Percentiles rank a stretch among this genome's conserved stretches.
Evolutionary conservation across 2,113 vertebrate genomes (phyloP).

Genomic region (Rhizomys pruinosus): DNA sequence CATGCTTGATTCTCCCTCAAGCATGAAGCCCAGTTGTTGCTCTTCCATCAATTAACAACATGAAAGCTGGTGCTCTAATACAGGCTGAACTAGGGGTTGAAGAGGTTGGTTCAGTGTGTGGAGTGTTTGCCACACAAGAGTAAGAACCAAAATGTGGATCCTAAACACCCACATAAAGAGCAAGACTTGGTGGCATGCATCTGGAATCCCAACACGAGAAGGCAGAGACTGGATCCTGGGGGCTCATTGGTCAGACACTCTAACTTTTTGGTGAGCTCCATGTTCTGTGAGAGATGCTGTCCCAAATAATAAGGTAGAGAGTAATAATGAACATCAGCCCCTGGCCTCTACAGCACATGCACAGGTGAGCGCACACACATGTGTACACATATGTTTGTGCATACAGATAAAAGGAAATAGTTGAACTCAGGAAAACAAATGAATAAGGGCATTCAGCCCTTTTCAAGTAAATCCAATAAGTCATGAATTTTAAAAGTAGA

Average conservation of each 20-base stretch:
- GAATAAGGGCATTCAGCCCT: neutral
- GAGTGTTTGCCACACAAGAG: neutral
- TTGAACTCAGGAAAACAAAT: neutral
- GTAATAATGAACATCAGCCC: neutral
- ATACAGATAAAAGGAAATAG: neutral
- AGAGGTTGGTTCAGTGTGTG: neutral
- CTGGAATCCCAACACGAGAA: neutral
- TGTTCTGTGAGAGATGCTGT: too few species aligned
- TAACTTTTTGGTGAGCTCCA: neutral
- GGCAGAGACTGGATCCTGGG: neutral
- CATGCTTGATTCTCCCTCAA: neutral
- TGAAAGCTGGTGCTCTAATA: neutral
- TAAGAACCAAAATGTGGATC: neutral
- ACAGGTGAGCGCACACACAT: neutral
- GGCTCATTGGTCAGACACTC: neutral
- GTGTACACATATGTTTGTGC: too few species aligned
- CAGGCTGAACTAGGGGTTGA: neutral
- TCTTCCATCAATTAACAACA: neutral
- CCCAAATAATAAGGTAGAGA: neutral
- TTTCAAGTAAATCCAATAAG: conserved; percentile 76
- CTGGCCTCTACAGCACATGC: neutral
- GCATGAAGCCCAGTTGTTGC: neutral
- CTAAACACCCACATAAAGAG: neutral
- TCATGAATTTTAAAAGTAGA: conserved; percentile 48
- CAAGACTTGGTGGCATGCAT: neutral